These are phyloP conservation scores for Alentia gelatinosa DNA, from an alignment of 2,888 invertebrate species.

Conservation along the genomic window DNA sequence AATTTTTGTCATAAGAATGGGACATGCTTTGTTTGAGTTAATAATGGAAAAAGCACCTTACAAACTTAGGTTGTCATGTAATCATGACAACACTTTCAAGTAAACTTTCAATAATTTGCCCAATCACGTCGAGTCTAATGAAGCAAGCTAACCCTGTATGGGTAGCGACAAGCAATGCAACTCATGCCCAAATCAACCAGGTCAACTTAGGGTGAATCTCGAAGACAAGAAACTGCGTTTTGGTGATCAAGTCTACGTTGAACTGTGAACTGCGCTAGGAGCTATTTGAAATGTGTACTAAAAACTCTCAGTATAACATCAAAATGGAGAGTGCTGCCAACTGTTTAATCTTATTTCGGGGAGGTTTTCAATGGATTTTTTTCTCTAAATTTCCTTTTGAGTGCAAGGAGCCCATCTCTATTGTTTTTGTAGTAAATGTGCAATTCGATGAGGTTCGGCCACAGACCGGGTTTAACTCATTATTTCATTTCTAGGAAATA, in stretches of 20 bases:
- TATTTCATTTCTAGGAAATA: background rate
- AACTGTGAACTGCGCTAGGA: too few relatives aligned
- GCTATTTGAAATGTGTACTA: too few relatives aligned
- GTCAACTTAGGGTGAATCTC: background rate
- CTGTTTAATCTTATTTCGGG: too few relatives aligned
- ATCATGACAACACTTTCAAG: background rate
- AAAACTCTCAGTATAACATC: too few relatives aligned
- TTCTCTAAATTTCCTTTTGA: too few relatives aligned
- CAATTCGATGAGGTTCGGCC: background rate
- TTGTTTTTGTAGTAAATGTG: too few relatives aligned
- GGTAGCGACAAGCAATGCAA: background rate
- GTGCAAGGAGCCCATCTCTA: too few relatives aligned
- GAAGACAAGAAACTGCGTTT: background rate
- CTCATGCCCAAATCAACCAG: constrained; percentile 2
- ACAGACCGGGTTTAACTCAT: background rate
- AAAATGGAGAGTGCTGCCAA: too few relatives aligned
- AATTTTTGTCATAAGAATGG: constrained; percentile 11
- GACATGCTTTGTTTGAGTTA: background rate
- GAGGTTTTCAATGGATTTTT: too few relatives aligned
- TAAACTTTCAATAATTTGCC: background rate
- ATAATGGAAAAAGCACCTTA: constrained; percentile 10
- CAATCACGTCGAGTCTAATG: background rate
- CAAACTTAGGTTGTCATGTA: constrained; percentile 7
- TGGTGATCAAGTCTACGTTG: background rate
- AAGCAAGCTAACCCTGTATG: background rate